A percentile compares a stretch with the other conserved stretches of the same genome.
These are phyloP conservation scores for Lycaon pictus DNA, from an alignment of 2,113 vertebrate species.

Conservation along the genomic window DNA sequence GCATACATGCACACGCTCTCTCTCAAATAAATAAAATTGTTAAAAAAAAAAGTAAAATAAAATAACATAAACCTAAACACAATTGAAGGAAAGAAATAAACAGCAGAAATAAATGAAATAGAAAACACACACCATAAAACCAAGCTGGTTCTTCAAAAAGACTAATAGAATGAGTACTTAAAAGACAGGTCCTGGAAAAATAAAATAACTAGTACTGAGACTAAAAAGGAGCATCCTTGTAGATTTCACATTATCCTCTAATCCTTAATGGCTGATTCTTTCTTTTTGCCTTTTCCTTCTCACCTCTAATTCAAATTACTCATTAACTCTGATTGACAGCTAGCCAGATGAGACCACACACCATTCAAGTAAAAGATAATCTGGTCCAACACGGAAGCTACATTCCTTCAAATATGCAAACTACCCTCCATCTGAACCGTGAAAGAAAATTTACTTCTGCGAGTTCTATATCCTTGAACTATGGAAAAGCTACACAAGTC, in stretches of 20 bases:
- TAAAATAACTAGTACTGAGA: not conserved
- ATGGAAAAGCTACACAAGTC: not conserved
- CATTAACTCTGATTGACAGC: not conserved
- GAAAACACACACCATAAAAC: not conserved
- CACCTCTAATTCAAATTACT: conserved; percentile 4
- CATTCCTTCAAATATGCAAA: conserved; percentile 32
- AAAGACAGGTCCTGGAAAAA: not conserved
- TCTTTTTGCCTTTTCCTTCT: not conserved
- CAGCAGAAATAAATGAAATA: not conserved
- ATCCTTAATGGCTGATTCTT: not conserved
- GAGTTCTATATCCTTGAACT: not conserved
- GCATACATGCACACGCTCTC: not conserved
- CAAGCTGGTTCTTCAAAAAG: not conserved
- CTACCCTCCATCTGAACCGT: not conserved
- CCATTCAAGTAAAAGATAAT: not conserved
- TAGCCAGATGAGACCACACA: not conserved
- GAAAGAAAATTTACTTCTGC: not conserved
- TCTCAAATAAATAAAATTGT: not conserved
- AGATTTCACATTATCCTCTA: not conserved
- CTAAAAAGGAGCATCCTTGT: not conserved
- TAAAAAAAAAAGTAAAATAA: not conserved
- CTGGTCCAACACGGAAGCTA: not conserved
- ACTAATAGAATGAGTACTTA: not conserved
- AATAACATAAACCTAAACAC: not conserved
- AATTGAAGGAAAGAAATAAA: not conserved